Evolutionary conservation across 2,113 vertebrate species (phyloP), one percentile per base, ranked within the genome.

Genomic region (Mesembrinibis cayennensis): DNA sequence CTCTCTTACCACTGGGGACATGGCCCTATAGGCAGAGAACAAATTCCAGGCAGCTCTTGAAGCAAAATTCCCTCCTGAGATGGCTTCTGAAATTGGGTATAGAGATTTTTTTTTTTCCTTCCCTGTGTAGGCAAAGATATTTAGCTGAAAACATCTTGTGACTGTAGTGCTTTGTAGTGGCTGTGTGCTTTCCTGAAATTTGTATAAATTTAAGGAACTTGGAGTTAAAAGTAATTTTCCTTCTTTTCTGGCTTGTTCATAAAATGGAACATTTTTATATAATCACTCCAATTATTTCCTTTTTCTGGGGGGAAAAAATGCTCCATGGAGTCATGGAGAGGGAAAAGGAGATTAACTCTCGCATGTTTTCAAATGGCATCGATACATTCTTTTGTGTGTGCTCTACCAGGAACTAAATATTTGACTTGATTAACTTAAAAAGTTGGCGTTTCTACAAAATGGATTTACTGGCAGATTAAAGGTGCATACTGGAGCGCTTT

Each of bases 1-100:
- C 94, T 97, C 95, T 85, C 95, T 96, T 85, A 92, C 84, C 94
- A 2, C 95, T 36, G 94, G 89, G 95, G 97, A 93, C 92, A 22
- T 2, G 92, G 94, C 87, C 89, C 83, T 85, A n/a, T 59, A 81
- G 95, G 89, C 89, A 90, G 76, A 26, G 89, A 96, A 88, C 72
- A 6, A 55, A 95, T 96, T 92, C 80, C 93, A 94, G 72, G 78
- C 93, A 22, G 82, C 88, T 93, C 90, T 78, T 55, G 84, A 63
- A 92, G 89, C 89, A 56, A 66, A 96, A 87, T 84, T 81, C 79
- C 58, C 85, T 96, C 79, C 44, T 36, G 94, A 93, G 91, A 82
- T 94, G 84, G 93, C 87, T 82, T 82, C 73, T 87, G 87, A 50
- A 73, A 76, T 32, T 19, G 74, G 71, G 65, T 66, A 65, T 17